phyloP scores from a whole-genome alignment of 2,888 invertebrate species.

The Julus scandinavius region DNA sequence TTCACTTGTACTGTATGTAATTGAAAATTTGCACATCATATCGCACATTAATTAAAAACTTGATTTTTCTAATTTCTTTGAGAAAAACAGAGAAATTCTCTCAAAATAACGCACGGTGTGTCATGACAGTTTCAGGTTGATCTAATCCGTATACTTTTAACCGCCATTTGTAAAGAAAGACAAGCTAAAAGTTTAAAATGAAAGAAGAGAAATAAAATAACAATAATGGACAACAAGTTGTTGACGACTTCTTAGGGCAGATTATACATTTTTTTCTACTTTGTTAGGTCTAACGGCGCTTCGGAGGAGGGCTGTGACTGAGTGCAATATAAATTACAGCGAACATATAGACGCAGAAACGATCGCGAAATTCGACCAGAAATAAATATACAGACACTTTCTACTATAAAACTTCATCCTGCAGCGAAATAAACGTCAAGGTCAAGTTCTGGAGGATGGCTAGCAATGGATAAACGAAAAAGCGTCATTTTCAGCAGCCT shows the following conservation, averaged over 20 bases:
- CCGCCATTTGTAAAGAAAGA: no score
- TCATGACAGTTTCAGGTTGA: no score
- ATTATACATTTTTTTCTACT: neutral
- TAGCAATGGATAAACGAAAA: neutral
- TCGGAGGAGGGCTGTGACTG: neutral
- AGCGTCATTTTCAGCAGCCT: neutral
- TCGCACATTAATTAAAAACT: no score
- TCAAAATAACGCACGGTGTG: no score
- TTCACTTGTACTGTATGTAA: no score
- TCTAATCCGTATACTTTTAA: no score
- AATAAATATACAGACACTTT: neutral
- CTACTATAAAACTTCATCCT: neutral
- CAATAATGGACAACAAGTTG: neutral
- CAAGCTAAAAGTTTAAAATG: no score
- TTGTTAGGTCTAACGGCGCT: neutral
- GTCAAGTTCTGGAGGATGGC: neutral
- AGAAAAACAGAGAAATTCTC: no score
- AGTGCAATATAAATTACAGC: neutral
- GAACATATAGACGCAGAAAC: neutral
- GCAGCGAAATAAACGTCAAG: neutral
- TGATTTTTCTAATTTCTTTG: no score
- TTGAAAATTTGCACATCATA: no score
- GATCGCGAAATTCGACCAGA: neutral
- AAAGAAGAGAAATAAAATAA: slow-evolving; percentile 4
- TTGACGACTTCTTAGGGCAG: neutral